These are phyloP conservation scores for Lasaia peninsularis DNA, from an alignment of 1,140 invertebrate species.

Conservation along the genomic window DNA sequence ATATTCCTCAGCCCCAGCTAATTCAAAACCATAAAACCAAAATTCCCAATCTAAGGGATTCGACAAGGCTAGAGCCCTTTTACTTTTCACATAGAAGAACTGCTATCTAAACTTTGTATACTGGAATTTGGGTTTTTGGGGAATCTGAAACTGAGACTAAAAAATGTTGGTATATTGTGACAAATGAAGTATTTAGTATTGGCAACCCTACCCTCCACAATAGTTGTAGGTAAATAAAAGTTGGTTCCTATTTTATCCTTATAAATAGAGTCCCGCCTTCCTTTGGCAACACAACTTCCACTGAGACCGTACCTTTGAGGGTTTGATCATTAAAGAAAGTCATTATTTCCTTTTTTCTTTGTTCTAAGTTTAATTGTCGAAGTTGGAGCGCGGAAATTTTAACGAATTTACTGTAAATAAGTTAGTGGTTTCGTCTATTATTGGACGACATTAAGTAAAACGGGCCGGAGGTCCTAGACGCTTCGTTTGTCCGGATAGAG, in stretches of 20 bases:
- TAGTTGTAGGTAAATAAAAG: neutral
- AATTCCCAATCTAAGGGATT: too few relatives aligned
- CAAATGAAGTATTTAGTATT: too few relatives aligned
- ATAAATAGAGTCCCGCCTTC: neutral
- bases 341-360: slow-evolving; percentile 15
- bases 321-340: slow-evolving; percentile 10
- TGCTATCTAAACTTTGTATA: too few relatives aligned
- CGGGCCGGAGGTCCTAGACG: neutral
- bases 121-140: too few relatives aligned
- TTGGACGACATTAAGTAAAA: neutral
- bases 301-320: slow-evolving; percentile 9
- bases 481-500: too few relatives aligned
- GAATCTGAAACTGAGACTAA: too few relatives aligned
- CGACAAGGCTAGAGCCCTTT: too few relatives aligned
- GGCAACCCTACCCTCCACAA: too few relatives aligned
- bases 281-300: slow-evolving; percentile 2
- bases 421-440: neutral
- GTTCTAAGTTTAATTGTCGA: slow-evolving; percentile 14
- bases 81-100: too few relatives aligned
- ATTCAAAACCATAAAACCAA: too few relatives aligned
- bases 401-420: slow-evolving; percentile 11
- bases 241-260: neutral
- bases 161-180: too few relatives aligned
- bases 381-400: slow-evolving; percentile 4
- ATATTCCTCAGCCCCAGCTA: too few relatives aligned